Evolutionary conservation across 1,140 invertebrate species (phyloP).

Genomic region (Caenorhabditis inopinata): DNA sequence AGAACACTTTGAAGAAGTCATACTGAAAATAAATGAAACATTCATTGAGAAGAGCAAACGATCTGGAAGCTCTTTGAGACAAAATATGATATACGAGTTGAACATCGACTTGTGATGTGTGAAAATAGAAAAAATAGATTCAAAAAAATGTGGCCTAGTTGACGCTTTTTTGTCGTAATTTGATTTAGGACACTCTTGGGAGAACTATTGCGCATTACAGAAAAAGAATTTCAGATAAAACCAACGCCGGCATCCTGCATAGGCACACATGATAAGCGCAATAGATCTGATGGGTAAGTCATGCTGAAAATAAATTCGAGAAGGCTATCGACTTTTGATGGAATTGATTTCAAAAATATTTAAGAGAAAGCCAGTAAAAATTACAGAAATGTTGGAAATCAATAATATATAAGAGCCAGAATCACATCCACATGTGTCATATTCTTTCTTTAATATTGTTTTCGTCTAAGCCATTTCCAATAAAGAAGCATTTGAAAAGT

Average conservation of each 20-base stretch:
- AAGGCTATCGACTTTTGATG: too few relatives aligned
- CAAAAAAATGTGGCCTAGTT: background rate
- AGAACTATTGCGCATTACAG: too few relatives aligned
- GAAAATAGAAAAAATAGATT: background rate
- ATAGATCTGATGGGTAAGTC: too few relatives aligned
- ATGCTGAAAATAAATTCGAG: too few relatives aligned
- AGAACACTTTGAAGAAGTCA: background rate
- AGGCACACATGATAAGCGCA: too few relatives aligned
- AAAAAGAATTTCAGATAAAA: too few relatives aligned
- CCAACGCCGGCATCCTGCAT: too few relatives aligned
- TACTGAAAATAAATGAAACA: background rate
- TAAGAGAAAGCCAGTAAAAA: too few relatives aligned
- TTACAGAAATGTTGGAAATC: too few relatives aligned
- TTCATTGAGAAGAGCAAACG: background rate
- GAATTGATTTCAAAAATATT: too few relatives aligned
- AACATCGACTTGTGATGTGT: background rate
- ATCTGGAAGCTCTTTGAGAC: background rate
- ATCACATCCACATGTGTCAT: background rate
- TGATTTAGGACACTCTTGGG: constrained; percentile 25
- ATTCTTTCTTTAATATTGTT: background rate
- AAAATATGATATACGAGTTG: background rate
- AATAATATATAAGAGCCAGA: too few relatives aligned
- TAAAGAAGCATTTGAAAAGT: background rate
- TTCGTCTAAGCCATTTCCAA: background rate
- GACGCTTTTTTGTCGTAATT: constrained; percentile 31